Percentiles rank a stretch among this genome's conserved stretches.
Conservation (phyloP, 53 echinoderm and acorn worm genomes). For the Pentamera pediparva region DNA sequence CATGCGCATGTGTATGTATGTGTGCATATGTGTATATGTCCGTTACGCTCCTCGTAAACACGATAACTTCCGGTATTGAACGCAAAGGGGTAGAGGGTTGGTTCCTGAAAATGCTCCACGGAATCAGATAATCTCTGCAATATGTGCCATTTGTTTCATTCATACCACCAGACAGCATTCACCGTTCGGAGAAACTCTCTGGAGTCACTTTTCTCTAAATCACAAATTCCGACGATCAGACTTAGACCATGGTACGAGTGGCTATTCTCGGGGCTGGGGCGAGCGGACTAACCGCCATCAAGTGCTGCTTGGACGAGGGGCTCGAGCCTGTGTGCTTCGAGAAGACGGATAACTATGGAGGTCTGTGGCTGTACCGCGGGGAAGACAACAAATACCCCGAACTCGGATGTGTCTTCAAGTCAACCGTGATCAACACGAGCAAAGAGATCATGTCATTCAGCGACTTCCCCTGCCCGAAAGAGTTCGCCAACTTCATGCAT, state of each 20-base stretch:
- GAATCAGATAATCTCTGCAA: too few relatives aligned
- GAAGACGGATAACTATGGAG: constrained; percentile 71
- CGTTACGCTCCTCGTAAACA: too few relatives aligned
- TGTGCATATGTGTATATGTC: too few relatives aligned
- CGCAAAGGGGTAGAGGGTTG: too few relatives aligned
- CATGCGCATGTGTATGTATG: too few relatives aligned
- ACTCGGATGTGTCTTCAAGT: constrained; percentile 52
- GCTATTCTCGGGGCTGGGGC: constrained; percentile 82
- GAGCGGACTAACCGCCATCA: constrained; percentile 74
- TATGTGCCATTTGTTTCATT: too few relatives aligned
- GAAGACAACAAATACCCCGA: constrained; percentile 28
- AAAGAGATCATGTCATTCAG: constrained; percentile 66
- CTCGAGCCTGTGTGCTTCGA: constrained; percentile 75
- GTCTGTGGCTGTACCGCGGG: constrained; percentile 69
- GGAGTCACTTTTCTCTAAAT: too few relatives aligned
- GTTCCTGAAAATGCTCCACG: too few relatives aligned
- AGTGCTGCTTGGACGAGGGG: constrained; percentile 78
- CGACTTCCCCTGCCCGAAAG: constrained; percentile 79
- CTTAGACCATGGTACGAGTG: constrained; percentile 42
- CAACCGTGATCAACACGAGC: constrained; percentile 58
- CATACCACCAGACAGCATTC: too few relatives aligned
- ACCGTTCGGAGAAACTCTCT: too few relatives aligned
- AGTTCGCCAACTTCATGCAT: constrained; percentile 90
- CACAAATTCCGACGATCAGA: too few relatives aligned
- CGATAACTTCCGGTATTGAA: too few relatives aligned